Conservation (phyloP, 2,113 vertebrate genomes). For the Turnix velox region DNA sequence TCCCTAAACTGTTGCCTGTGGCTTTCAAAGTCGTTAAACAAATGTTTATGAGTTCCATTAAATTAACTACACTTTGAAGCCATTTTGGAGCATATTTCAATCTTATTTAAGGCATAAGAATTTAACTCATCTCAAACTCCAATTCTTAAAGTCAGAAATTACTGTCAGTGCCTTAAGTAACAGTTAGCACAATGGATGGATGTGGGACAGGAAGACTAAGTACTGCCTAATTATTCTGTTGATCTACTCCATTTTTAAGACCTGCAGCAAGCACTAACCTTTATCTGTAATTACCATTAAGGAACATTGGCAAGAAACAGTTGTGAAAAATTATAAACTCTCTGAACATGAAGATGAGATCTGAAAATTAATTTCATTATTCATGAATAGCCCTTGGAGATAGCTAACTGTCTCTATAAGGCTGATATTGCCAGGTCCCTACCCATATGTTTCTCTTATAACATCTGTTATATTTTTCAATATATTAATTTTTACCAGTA, state of each 20-base stretch:
- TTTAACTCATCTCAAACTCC: not conserved
- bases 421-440: not conserved
- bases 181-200: not conserved
- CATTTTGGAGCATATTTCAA: not conserved
- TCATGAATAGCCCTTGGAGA: not conserved
- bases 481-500: not conserved
- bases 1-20: not conserved
- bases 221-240: not conserved
- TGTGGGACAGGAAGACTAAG: not conserved
- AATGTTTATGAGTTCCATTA: too few species aligned
- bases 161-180: not conserved
- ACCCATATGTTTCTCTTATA: not conserved
- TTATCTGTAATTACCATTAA: not conserved
- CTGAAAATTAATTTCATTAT: not conserved
- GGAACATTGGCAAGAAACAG: not conserved
- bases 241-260: not conserved
- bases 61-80: not conserved
- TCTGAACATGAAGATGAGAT: not conserved
- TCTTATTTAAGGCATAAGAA: not conserved
- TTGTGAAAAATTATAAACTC: not conserved
- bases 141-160: not conserved
- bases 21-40: not conserved
- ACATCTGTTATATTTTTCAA: not conserved
- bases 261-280: not conserved
- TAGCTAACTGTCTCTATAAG: not conserved